Evolutionary conservation across 2,113 vertebrate genomes (phyloP).

Genomic region (Oophaga pumilio): DNA sequence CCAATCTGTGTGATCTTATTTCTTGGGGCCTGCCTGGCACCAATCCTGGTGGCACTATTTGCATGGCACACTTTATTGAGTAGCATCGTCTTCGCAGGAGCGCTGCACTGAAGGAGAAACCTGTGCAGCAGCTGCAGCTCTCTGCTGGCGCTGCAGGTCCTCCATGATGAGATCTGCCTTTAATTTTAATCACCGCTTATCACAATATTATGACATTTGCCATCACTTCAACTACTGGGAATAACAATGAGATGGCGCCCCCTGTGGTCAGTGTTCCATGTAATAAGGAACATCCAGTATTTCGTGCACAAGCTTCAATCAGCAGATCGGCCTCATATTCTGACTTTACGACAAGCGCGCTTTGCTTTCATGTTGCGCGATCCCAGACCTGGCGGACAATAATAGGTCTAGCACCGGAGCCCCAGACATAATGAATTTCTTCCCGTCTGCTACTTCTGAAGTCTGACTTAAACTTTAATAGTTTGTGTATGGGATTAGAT

Average conservation of each 20-base stretch:
- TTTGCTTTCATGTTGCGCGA: constrained; percentile 14
- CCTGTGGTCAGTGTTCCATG: neutral
- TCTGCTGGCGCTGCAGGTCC: neutral
- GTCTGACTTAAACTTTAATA: constrained; percentile 43
- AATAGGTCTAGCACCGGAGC: constrained; percentile 33
- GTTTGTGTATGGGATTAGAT: neutral
- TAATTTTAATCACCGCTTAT: too few relatives aligned
- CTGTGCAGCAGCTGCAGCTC: neutral
- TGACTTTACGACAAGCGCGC: neutral
- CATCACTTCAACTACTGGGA: neutral
- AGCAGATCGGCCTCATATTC: neutral
- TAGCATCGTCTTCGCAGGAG: too few relatives aligned
- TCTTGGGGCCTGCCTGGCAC: neutral
- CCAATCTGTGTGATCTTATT: too few relatives aligned
- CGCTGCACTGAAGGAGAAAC: too few relatives aligned
- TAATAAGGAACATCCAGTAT: neutral
- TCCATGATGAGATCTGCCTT: too few relatives aligned
- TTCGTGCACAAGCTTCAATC: neutral
- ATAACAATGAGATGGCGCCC: neutral
- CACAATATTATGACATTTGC: too few relatives aligned
- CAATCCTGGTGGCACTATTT: neutral
- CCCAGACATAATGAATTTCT: constrained; percentile 51
- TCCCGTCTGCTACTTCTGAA: constrained; percentile 50
- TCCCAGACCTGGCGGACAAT: neutral
- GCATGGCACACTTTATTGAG: neutral